phyloP scores from a whole-genome alignment of 2,888 invertebrate genomes.

The Epinotia brunnichana region DNA sequence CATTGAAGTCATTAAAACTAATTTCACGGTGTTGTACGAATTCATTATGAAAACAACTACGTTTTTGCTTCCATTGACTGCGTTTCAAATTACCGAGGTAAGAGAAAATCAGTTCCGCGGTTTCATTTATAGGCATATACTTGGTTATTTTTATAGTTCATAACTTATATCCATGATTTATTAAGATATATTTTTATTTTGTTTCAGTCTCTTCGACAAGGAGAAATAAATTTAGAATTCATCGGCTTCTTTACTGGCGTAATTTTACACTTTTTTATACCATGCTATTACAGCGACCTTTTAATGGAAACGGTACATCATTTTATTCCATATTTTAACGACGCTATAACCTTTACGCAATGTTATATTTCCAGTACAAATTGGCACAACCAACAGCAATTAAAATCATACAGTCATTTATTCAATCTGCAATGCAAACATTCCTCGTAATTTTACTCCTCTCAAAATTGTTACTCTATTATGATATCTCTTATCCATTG shows the following conservation, averaged over 20 bases:
- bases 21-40: slow-evolving; percentile 63
- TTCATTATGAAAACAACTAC: slow-evolving; percentile 68
- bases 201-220: slow-evolving; percentile 59
- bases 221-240: slow-evolving; percentile 63
- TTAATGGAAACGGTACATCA: slow-evolving; percentile 65
- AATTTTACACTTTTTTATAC: slow-evolving; percentile 64
- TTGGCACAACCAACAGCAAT: not conserved
- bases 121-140: no score
- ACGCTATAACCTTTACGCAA: not conserved
- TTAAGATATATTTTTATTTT: slow-evolving; percentile 28
- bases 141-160: no score
- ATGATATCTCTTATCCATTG: not conserved
- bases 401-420: slow-evolving; percentile 21
- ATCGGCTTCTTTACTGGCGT: slow-evolving; percentile 57
- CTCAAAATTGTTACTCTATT: not conserved
- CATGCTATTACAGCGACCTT: slow-evolving; percentile 69
- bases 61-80: slow-evolving; percentile 63
- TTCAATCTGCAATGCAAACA: slow-evolving; percentile 20
- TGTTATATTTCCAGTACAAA: slow-evolving; percentile 41
- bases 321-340: not conserved
- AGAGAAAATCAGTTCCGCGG: not conserved
- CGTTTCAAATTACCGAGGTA: slow-evolving; percentile 67
- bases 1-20: slow-evolving; percentile 52
- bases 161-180: no score
- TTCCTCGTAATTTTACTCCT: not conserved